Conservation (phyloP, 2,888 invertebrate genomes). For the Amphiduros pacificus region DNA sequence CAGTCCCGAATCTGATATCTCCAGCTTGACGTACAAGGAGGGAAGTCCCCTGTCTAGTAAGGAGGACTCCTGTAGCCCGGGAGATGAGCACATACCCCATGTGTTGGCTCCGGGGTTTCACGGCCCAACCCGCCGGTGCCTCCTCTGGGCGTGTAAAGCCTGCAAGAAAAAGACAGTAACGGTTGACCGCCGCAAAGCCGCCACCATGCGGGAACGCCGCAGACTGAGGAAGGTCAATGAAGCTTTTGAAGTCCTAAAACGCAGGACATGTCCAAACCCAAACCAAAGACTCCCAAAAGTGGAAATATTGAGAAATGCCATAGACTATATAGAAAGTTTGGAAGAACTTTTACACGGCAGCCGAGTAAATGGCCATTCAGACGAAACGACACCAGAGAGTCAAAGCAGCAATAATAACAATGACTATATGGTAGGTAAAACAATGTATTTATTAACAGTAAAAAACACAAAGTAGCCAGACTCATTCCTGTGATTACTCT, state of each 20-base stretch:
- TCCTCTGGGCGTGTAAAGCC: slow-evolving; percentile 96
- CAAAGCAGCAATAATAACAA: too few species aligned
- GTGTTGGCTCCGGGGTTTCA: slow-evolving; percentile 60
- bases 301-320: slow-evolving; percentile 94
- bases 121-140: slow-evolving; percentile 70
- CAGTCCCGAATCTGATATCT: neutral
- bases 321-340: slow-evolving; percentile 87
- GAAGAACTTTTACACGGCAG: slow-evolving; percentile 60
- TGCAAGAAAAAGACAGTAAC: slow-evolving; percentile 91
- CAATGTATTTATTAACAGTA: too few species aligned
- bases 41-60: slow-evolving; percentile 29
- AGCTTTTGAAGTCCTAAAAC: slow-evolving; percentile 92
- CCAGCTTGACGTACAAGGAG: too few species aligned
- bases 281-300: slow-evolving; percentile 96
- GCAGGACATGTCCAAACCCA: slow-evolving; percentile 90
- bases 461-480: too few species aligned
- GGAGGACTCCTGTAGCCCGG: slow-evolving; percentile 34
- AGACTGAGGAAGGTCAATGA: slow-evolving; percentile 97
- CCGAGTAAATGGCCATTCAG: neutral
- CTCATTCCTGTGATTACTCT: too few species aligned
- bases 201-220: slow-evolving; percentile 90
- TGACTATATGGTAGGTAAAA: too few species aligned
- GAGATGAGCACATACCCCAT: slow-evolving; percentile 52
- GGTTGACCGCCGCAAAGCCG: slow-evolving; percentile 94
- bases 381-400: too few species aligned